phyloP scores from a whole-genome alignment of 2,888 invertebrate species.

The Opisthograptis luteolata region DNA sequence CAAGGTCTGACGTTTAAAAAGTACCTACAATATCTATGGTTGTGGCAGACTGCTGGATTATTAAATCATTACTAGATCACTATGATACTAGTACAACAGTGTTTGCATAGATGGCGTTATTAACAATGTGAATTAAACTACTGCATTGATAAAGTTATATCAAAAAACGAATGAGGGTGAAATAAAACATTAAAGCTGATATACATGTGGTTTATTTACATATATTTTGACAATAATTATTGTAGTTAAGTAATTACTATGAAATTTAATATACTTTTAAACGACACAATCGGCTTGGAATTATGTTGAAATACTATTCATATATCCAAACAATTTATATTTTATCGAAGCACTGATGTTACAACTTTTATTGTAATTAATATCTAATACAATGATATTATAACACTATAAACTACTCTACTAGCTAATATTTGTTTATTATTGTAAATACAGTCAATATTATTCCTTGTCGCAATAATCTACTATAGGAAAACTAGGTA shows the following conservation, averaged over 20 bases:
- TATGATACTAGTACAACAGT: not conserved
- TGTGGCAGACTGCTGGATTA: not conserved
- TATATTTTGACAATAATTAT: conserved; percentile 55
- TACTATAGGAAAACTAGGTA: conserved; percentile 32
- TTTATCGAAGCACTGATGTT: conserved; percentile 27
- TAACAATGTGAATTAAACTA: no score
- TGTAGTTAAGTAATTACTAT: conserved; percentile 53
- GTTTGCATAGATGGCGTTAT: conserved; percentile 10
- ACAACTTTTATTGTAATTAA: conserved; percentile 29
- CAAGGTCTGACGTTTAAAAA: not conserved
- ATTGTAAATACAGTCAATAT: conserved; percentile 52
- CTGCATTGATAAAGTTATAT: not conserved
- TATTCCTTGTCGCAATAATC: conserved; percentile 44
- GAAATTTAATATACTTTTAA: conserved; percentile 51
- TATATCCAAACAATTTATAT: conserved; percentile 5
- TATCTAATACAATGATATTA: no score
- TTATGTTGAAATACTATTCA: conserved; percentile 36
- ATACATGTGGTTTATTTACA: conserved; percentile 72
- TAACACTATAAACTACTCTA: conserved; percentile 36
- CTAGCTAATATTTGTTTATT: conserved; percentile 36
- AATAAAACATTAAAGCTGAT: conserved; percentile 62
- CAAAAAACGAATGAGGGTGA: not conserved
- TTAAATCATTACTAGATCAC: not conserved
- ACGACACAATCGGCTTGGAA: conserved; percentile 54
- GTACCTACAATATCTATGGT: not conserved